Evolutionary conservation across 2,888 invertebrate species (phyloP).

Genomic region (Euclidia mi): DNA sequence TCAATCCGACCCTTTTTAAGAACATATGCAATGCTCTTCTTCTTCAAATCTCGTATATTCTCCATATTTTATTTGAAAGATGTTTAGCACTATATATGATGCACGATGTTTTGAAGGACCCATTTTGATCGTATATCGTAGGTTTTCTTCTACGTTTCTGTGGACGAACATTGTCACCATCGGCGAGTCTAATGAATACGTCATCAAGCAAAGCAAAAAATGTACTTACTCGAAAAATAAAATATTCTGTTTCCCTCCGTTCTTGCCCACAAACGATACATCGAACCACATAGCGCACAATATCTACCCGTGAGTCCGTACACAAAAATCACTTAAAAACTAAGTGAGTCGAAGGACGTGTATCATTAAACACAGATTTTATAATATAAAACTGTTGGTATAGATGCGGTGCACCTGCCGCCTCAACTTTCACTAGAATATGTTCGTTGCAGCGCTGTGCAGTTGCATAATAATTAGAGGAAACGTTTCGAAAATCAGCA

Average conservation of each 20-base stretch:
- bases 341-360: constrained; percentile 56
- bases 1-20: too few relatives aligned
- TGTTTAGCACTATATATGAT: too few relatives aligned
- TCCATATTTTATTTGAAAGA: too few relatives aligned
- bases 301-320: constrained; percentile 36
- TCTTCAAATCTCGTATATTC: too few relatives aligned
- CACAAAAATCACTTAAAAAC: constrained; percentile 59
- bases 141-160: too few relatives aligned
- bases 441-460: constrained; percentile 38
- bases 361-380: constrained; percentile 35
- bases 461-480: constrained; percentile 70
- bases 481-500: constrained; percentile 77
- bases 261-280: constrained; percentile 71
- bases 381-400: constrained; percentile 31
- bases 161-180: too few relatives aligned
- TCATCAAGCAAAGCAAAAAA: background rate
- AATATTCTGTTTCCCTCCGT: constrained; percentile 71
- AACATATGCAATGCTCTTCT: too few relatives aligned
- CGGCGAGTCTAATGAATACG: too few relatives aligned
- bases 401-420: constrained; percentile 39
- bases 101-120: too few relatives aligned
- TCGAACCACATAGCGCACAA: constrained; percentile 74
- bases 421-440: constrained; percentile 70
- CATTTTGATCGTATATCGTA: too few relatives aligned
- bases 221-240: constrained; percentile 76